A percentile compares a stretch with the other conserved stretches of the same genome.
These are phyloP conservation scores for Epinephelus lanceolatus DNA, from an alignment of 2,113 vertebrate species.

Conservation along the genomic window DNA sequence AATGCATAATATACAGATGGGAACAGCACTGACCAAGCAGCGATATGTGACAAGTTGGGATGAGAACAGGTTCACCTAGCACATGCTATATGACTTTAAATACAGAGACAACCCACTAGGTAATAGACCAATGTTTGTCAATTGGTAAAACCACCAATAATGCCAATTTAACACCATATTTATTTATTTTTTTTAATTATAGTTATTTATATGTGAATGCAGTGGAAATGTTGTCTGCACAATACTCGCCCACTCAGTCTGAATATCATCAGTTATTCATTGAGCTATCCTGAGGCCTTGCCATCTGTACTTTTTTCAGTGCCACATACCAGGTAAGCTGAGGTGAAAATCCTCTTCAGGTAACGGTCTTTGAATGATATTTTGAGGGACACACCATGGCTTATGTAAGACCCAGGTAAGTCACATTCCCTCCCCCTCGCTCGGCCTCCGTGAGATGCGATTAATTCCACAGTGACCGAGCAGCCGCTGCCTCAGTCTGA, in stretches of 20 bases:
- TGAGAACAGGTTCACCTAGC: too few relatives aligned
- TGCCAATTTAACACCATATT: too few relatives aligned
- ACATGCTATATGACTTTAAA: too few relatives aligned
- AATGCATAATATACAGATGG: too few relatives aligned
- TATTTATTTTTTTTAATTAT: too few relatives aligned
- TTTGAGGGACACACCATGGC: too few relatives aligned
- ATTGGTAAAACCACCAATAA: too few relatives aligned
- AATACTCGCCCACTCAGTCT: not conserved
- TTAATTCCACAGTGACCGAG: conserved; percentile 40
- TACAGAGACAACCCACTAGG: too few relatives aligned
- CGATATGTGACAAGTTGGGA: too few relatives aligned
- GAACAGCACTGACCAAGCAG: too few relatives aligned
- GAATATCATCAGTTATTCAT: not conserved
- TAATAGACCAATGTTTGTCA: too few relatives aligned
- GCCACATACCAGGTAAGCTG: too few relatives aligned
- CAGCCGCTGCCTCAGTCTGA: conserved; percentile 13
- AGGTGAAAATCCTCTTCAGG: conserved; percentile 3
- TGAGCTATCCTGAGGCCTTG: not conserved
- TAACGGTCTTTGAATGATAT: conserved; percentile 9
- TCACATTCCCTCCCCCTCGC: conserved; percentile 24
- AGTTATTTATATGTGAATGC: not conserved
- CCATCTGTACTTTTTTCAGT: not conserved
- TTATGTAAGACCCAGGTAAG: conserved; percentile 38
- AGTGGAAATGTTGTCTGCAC: not conserved
- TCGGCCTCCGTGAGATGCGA: conserved; percentile 37